phyloP scores from a whole-genome alignment of 2,797 vertebrate genomes.

The Cyprinella venusta region DNA sequence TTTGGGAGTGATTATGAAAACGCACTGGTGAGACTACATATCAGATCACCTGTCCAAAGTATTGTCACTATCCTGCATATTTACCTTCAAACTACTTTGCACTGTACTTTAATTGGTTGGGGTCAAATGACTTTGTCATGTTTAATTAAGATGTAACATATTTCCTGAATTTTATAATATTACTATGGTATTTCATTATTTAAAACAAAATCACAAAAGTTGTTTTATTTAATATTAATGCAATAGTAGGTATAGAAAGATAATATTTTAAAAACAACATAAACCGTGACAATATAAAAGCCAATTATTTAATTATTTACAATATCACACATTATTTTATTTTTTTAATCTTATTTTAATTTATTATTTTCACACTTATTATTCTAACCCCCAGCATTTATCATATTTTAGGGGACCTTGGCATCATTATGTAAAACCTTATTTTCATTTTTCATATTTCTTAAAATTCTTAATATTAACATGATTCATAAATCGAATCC shows the following conservation, averaged over 20 bases:
- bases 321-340: background rate
- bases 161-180: background rate
- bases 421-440: background rate
- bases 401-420: background rate
- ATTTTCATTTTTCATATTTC: background rate
- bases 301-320: background rate
- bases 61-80: background rate
- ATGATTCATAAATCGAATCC: background rate
- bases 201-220: no score
- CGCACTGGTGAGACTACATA: constrained; percentile 75
- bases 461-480: background rate
- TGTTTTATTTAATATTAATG: background rate
- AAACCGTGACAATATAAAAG: background rate
- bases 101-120: background rate
- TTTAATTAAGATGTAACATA: background rate
- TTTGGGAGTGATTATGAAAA: constrained; percentile 82
- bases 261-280: background rate
- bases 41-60: background rate
- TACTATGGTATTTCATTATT: background rate
- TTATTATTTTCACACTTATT: background rate
- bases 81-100: background rate
- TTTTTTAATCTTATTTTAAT: background rate
- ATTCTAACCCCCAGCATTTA: background rate
- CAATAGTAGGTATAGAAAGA: background rate
- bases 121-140: background rate